These are phyloP conservation scores for Sceloporus tristichus DNA, from an alignment of 2,113 vertebrate species.

Conservation along the genomic window DNA sequence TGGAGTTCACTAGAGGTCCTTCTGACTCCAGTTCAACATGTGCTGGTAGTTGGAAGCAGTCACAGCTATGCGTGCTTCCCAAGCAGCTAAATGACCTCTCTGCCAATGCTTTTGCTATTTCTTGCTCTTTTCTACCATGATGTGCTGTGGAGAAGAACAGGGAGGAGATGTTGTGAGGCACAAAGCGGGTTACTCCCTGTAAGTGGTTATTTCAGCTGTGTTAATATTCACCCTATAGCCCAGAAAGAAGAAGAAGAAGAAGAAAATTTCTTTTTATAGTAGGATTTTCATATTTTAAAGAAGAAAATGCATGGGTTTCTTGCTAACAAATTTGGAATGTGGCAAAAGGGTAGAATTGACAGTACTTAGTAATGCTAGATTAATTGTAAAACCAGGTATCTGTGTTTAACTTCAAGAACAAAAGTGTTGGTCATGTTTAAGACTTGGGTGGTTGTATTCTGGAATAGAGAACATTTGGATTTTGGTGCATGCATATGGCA, in stretches of 20 bases:
- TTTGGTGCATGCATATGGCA: background rate
- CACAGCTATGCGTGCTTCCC: constrained; percentile 7
- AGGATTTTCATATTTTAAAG: constrained; percentile 1
- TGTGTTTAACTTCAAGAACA: background rate
- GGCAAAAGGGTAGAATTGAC: background rate
- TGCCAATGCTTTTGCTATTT: constrained; percentile 22
- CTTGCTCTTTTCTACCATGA: background rate
- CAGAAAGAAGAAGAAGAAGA: background rate
- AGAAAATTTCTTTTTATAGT: background rate
- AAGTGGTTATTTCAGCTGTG: constrained; percentile 3
- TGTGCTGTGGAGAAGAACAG: constrained; percentile 5
- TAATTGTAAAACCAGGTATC: background rate
- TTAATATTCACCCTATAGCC: background rate
- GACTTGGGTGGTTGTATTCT: background rate
- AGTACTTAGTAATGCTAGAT: background rate
- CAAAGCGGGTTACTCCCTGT: constrained; percentile 12
- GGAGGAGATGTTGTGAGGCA: constrained; percentile 10
- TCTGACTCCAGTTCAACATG: constrained; percentile 41
- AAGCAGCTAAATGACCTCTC: constrained; percentile 17
- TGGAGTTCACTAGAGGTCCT: constrained; percentile 49
- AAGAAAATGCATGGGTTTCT: background rate
- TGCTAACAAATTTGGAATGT: background rate
- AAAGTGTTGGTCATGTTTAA: background rate
- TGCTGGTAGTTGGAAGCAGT: constrained; percentile 30
- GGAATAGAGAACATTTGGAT: background rate